Percentiles rank a stretch among this genome's conserved stretches.
Evolutionary conservation across 2,888 invertebrate genomes (phyloP).

Genomic region (Rhorus exstirpatorius): DNA sequence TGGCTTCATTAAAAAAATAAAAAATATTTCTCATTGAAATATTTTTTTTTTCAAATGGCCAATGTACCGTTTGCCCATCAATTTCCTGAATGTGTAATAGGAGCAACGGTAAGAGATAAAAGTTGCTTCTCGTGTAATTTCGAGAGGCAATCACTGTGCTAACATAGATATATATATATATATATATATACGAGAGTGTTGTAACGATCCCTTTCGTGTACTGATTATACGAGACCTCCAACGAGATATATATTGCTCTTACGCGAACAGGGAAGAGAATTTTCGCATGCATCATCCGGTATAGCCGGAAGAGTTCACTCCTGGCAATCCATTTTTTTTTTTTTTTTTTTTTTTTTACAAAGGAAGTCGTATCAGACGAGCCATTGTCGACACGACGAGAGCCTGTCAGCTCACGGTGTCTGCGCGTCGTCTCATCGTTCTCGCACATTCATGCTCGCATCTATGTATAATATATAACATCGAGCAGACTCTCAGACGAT

Average conservation of each 20-base stretch:
- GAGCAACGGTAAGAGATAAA: not conserved
- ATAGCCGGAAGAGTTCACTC: constrained; percentile 59
- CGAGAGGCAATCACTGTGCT: not conserved
- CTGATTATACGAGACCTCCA: constrained; percentile 25
- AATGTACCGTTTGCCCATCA: not conserved
- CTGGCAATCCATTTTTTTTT: constrained; percentile 16
- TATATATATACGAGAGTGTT: constrained; percentile 2
- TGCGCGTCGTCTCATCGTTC: not conserved
- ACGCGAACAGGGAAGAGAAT: constrained; percentile 49
- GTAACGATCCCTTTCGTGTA: constrained; percentile 19
- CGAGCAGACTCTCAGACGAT: constrained; percentile 30
- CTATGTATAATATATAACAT: not conserved
- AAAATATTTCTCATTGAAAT: too few species aligned
- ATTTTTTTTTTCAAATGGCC: not conserved
- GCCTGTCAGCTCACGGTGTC: constrained; percentile 23
- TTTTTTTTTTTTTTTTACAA: constrained; percentile 5
- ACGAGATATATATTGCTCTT: constrained; percentile 44
- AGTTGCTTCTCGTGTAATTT: not conserved
- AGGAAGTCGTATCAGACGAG: constrained; percentile 64
- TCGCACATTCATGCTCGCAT: constrained; percentile 19
- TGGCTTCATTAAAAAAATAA: too few species aligned
- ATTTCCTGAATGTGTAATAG: not conserved
- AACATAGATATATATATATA: too few species aligned
- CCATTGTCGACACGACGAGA: constrained; percentile 50
- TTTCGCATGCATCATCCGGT: constrained; percentile 59